These are phyloP conservation scores for Therioaphis trifolii DNA, from an alignment of 2,888 invertebrate species.

Conservation along the genomic window DNA sequence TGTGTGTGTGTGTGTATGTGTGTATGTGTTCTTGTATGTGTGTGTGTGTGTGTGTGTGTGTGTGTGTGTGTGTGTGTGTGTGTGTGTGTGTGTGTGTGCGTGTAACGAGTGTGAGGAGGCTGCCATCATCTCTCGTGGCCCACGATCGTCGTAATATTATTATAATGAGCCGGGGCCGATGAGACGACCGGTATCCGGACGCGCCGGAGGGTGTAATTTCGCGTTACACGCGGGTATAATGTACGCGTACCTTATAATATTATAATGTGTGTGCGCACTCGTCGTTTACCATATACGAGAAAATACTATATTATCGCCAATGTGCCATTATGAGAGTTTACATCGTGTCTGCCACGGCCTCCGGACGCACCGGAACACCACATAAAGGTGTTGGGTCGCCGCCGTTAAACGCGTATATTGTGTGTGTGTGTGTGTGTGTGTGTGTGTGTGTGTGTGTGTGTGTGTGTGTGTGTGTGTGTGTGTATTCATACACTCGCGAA, in stretches of 20 bases:
- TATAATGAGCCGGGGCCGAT: neutral
- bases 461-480: no score
- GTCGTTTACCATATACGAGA: neutral
- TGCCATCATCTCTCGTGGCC: neutral
- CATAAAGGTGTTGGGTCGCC: neutral
- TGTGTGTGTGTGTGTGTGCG: no score
- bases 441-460: no score
- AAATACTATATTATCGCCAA: neutral
- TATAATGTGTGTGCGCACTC: neutral
- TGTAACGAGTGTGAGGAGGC: no score
- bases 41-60: no score
- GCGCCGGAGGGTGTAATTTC: slow-evolving; percentile 5
- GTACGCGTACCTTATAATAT: neutral
- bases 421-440: no score
- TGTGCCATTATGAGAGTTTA: neutral
- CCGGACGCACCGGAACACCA: neutral
- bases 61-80: no score
- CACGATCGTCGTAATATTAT: neutral
- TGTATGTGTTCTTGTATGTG: no score
- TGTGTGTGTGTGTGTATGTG: no score
- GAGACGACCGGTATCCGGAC: neutral
- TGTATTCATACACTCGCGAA: no score
- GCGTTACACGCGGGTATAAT: no score
- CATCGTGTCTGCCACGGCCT: slow-evolving; percentile 10
- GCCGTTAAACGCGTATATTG: no score